These are phyloP conservation scores for Helostoma temminkii DNA, from an alignment of 2,797 vertebrate genomes.

Conservation along the genomic window DNA sequence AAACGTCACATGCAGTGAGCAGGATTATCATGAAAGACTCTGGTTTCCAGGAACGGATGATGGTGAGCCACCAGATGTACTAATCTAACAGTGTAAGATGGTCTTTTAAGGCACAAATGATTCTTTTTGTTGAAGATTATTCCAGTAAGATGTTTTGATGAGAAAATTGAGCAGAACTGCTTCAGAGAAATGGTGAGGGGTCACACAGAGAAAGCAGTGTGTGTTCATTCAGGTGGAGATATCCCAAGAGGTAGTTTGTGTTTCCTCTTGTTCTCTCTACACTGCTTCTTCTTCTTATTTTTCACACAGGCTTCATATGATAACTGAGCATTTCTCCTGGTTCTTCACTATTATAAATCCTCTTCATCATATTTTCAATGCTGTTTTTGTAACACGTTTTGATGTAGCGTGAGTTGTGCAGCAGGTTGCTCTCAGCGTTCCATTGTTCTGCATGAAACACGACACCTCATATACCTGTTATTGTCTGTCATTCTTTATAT, in stretches of 20 bases:
- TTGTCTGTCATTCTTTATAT: slow-evolving; percentile 29
- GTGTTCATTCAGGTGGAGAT: slow-evolving; percentile 10
- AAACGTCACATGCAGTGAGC: neutral
- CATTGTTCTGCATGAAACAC: neutral
- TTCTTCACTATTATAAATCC: slow-evolving; percentile 16
- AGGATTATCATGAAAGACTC: slow-evolving; percentile 10
- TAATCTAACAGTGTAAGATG: slow-evolving; percentile 11
- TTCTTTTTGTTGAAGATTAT: slow-evolving; percentile 19
- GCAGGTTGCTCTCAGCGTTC: slow-evolving; percentile 11
- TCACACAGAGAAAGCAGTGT: slow-evolving; percentile 17
- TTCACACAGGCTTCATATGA: slow-evolving; percentile 14
- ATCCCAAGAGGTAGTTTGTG: neutral
- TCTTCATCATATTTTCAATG: neutral
- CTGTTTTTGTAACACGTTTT: slow-evolving; percentile 10
- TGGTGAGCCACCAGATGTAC: slow-evolving; percentile 3
- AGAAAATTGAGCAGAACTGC: slow-evolving; percentile 22
- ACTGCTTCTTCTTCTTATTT: neutral
- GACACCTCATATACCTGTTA: slow-evolving; percentile 25
- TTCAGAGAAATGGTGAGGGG: slow-evolving; percentile 38
- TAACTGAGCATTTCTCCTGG: slow-evolving; percentile 17
- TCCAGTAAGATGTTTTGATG: slow-evolving; percentile 3
- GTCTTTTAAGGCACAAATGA: slow-evolving; percentile 2
- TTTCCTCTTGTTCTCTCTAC: slow-evolving; percentile 1
- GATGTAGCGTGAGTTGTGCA: slow-evolving; percentile 1
- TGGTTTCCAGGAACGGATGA: slow-evolving; percentile 7